Percentiles rank a stretch among this genome's conserved stretches.
These are phyloP conservation scores for Ptychoptera contaminata DNA, from an alignment of 2,888 invertebrate genomes.

Conservation along the genomic window DNA sequence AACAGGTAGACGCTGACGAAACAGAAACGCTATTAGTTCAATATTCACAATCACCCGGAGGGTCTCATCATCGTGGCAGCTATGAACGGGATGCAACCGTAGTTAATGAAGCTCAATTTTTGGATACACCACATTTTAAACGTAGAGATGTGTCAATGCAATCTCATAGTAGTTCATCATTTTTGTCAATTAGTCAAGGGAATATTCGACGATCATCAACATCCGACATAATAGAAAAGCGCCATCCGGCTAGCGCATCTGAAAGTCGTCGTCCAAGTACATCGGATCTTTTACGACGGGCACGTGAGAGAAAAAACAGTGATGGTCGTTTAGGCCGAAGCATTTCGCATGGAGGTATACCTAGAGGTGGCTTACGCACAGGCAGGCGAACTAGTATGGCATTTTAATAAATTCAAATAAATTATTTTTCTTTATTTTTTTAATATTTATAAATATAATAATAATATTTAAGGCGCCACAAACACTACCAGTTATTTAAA, in stretches of 20 bases:
- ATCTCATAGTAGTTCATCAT: constrained; percentile 24
- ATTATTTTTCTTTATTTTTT: not conserved
- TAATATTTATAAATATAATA: not conserved
- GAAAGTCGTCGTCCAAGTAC: constrained; percentile 28
- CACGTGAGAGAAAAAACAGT: constrained; percentile 27
- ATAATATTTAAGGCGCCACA: not conserved
- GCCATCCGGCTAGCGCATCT: constrained; percentile 9
- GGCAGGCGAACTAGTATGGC: constrained; percentile 30
- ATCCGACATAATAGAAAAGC: constrained; percentile 24
- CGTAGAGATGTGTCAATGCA: not conserved
- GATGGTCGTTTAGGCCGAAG: constrained; percentile 25
- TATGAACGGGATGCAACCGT: constrained; percentile 10
- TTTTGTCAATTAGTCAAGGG: constrained; percentile 17
- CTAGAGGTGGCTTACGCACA: constrained; percentile 21
- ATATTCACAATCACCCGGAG: constrained; percentile 24
- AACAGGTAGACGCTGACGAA: constrained; percentile 24
- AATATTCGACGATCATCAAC: constrained; percentile 29
- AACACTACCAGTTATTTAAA: too few relatives aligned
- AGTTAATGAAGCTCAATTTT: too few relatives aligned
- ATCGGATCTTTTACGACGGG: constrained; percentile 25
- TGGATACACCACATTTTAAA: too few relatives aligned
- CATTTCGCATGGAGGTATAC: constrained; percentile 26
- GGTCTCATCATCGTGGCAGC: constrained; percentile 22
- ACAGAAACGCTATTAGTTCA: constrained; percentile 22
- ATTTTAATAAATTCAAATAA: constrained; percentile 10